These are phyloP conservation scores for Eilema depressum DNA, from an alignment of 2,888 invertebrate genomes.

Conservation along the genomic window DNA sequence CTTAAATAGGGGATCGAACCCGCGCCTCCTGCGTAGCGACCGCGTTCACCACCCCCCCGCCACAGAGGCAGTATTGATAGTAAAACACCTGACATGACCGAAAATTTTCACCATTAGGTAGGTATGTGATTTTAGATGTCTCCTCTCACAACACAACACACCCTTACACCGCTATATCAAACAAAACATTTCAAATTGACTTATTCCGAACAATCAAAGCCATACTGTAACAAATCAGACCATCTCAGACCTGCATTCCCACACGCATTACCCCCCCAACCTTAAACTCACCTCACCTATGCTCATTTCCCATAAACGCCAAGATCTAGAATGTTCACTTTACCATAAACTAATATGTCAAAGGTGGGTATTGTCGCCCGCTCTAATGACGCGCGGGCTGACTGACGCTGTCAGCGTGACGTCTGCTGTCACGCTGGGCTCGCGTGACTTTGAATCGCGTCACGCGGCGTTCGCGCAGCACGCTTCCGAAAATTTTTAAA, in stretches of 20 bases:
- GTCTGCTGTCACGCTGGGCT: conserved; percentile 45
- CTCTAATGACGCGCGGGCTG: conserved; percentile 59
- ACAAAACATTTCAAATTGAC: conserved; percentile 4
- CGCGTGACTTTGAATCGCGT: conserved; percentile 56
- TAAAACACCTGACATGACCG: no score
- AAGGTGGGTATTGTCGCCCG: conserved; percentile 67
- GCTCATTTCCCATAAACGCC: conserved; percentile 77
- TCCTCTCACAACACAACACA: not conserved
- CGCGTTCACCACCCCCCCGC: no score
- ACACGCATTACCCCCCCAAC: conserved; percentile 54
- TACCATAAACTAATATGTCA: conserved; percentile 75
- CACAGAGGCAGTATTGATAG: no score
- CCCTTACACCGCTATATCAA: not conserved
- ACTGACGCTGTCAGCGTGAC: conserved; percentile 48
- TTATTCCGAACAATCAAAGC: conserved; percentile 23
- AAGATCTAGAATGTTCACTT: conserved; percentile 78
- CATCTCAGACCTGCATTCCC: conserved; percentile 30
- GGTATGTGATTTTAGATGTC: no score
- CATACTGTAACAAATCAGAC: conserved; percentile 35
- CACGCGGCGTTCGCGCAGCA: conserved; percentile 72
- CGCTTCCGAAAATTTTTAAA: conserved; percentile 57
- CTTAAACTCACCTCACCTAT: conserved; percentile 58
- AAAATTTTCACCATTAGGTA: no score
- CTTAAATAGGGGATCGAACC: no score
- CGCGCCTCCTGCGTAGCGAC: no score